phyloP scores from a whole-genome alignment of 2,113 vertebrate genomes.

The Lagopus muta region DNA sequence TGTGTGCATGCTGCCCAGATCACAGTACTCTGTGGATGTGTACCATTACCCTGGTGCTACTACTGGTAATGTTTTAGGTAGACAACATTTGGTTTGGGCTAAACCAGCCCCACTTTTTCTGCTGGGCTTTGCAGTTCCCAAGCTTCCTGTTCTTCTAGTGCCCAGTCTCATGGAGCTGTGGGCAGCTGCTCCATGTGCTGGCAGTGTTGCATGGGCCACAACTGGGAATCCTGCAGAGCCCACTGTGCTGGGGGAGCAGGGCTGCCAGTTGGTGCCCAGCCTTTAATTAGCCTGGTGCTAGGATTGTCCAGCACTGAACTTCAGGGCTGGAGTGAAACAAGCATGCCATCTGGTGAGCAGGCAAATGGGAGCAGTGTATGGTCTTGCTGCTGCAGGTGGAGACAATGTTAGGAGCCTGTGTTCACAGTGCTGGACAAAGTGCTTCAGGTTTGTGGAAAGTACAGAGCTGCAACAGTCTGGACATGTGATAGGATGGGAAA shows the following conservation, averaged over 20 bases:
- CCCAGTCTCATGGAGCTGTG: accelerated
- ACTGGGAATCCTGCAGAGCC: background rate
- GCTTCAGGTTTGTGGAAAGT: background rate
- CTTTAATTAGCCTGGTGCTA: constrained; percentile 57
- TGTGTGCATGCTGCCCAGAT: background rate
- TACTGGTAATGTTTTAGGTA: background rate
- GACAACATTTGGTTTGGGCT: background rate
- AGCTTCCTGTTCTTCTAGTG: accelerated
- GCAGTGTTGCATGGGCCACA: accelerated
- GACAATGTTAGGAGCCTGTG: background rate
- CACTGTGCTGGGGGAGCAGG: background rate
- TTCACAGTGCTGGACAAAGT: background rate
- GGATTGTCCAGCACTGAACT: background rate
- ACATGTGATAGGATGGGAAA: background rate
- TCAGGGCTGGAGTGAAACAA: background rate
- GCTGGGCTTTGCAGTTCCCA: background rate
- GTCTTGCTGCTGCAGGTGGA: accelerated
- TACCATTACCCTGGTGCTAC: background rate
- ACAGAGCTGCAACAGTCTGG: background rate
- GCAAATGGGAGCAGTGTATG: background rate
- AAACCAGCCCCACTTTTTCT: background rate
- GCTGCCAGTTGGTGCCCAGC: background rate
- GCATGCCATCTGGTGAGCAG: constrained; percentile 66
- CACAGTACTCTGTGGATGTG: background rate
- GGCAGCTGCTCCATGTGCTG: background rate